These are phyloP conservation scores for Cybosia mesomella DNA, from an alignment of 2,888 invertebrate species.

Conservation along the genomic window DNA sequence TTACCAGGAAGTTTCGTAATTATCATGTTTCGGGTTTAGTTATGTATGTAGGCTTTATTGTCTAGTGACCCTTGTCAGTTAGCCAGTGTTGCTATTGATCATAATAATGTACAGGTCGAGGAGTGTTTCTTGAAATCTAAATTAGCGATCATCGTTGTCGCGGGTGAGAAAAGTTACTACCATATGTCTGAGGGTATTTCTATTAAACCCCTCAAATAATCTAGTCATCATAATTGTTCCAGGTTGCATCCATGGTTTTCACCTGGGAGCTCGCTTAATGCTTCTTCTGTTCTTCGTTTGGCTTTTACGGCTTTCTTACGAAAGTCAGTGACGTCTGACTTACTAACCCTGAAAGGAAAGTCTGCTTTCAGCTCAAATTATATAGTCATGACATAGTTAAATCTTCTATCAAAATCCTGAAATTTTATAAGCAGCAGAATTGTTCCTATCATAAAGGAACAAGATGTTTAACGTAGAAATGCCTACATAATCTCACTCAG, in stretches of 20 bases:
- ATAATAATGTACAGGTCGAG: not conserved
- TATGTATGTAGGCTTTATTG: constrained; percentile 4
- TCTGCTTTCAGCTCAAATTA: too few species aligned
- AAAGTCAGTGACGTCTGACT: too few species aligned
- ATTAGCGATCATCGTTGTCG: too few species aligned
- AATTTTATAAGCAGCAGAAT: not conserved
- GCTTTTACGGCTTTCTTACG: too few species aligned
- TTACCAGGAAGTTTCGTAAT: constrained; percentile 42
- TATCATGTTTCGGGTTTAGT: constrained; percentile 36
- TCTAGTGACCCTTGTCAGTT: not conserved
- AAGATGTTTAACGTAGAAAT: constrained; percentile 20
- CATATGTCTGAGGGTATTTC: too few species aligned
- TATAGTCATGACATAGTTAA: too few species aligned
- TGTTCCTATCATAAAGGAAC: constrained; percentile 6
- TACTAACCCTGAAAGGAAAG: too few species aligned
- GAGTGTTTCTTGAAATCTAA: not conserved
- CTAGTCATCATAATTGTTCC: too few species aligned
- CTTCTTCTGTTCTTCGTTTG: too few species aligned
- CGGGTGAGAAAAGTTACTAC: not conserved
- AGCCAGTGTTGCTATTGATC: not conserved
- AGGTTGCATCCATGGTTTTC: not conserved
- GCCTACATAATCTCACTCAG: constrained; percentile 32
- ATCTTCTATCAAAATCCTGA: not conserved
- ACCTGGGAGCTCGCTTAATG: not conserved
- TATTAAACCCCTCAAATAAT: too few species aligned